Evolutionary conservation across 1,140 invertebrate genomes (phyloP), one percentile per base, ranked within the genome.

Genomic region (Delia radicum): DNA sequence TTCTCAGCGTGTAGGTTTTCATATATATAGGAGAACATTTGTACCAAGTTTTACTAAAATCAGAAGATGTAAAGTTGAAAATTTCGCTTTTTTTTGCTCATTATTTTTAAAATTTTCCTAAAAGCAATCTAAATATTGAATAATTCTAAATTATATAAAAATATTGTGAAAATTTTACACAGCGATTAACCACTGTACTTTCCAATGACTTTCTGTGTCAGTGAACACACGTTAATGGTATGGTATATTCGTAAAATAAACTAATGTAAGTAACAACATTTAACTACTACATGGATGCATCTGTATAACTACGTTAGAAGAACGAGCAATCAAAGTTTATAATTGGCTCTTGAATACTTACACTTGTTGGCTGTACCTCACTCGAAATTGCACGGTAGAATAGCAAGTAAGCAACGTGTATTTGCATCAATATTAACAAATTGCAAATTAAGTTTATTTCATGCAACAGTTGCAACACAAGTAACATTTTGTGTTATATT

Each of bases 241-340:
- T 10, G 1, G 7, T 42, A 42, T 55, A 55, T n/a, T 21, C 10
- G 7, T 21, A 55, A 55, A 15, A 21, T 18, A 18, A 55, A 55
- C 21, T 55, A 55, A 55, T 55, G 10, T 18, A 24, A 55, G 18
- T n/a, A n/a, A n/a, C n/a, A n/a, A n/a, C n/a, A n/a, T n/a, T n/a
- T 55, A 55, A 55, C n/a, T 55, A 21, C 21, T 13, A 21, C 18
- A 55, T 21, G 4, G 4, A 55, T 55, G 7, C 48, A 21, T 18
- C 21, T 55, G 24, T 5, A 55, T 4, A 21, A 24, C 2, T 18
- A 24, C n/a, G n/a, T 55, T 21, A 8, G 48, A n/a, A 31, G 65
- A 69, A 69, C n/a, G 65, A 69, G 65, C 65, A 69, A 69, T 69
- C 65, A 69, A 69, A 69, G 65, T 69, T 69, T 69, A 33, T 69